Base-by-base conservation (phyloP, 30 jellyfish, hydroid and myxozoan species). In the Hydractinia echinata region DNA sequence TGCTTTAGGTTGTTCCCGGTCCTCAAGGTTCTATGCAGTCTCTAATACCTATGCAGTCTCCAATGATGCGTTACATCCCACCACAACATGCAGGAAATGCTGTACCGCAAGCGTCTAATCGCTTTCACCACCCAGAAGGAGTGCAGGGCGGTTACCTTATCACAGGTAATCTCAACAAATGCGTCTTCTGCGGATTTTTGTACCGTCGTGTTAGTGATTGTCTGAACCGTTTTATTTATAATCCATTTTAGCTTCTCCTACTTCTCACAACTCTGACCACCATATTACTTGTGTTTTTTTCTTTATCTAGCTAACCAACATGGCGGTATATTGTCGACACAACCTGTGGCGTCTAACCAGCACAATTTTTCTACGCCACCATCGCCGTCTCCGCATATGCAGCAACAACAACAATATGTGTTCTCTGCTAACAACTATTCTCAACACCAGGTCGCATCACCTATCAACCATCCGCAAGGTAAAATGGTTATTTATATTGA, bases 401-500 rank as follows among this genome's bases (percentile, higher is more conserved):
- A 74, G 51, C 69, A 44, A 49, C 66, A 53, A 48, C 69, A 49
- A 48, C 51, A 49, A 21, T 16, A 54, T n/a, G 69, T 49, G 83
- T 67, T 0, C 7, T 58, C 83, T 1, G 48, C 10, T 52, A 66
- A 10, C 1, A 74, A 74, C 67, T 74, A 74, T 10, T 67, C 83
- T 20, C 83, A 30, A 30, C 44, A 30, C 44, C 44, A 74, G 14
- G 54, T 74, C 68, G 61, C 83, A 49, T 74, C 83, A 0, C 83
- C 83, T 4, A 58, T 74, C 13, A 74, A 66, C 4, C 83, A 74
- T 49, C 58, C 83, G 62, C 83, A 74, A 74, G 83, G 83, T 74
- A 49, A n/a, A 51, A 30, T 30, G 44, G 44, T 30, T 30, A 30
- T 30, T 30, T 30, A 1, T 30, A 30, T 30, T 2, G 44, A 30